phyloP scores from a whole-genome alignment of 1,140 invertebrate species.

The Macrosteles quadrilineatus region DNA sequence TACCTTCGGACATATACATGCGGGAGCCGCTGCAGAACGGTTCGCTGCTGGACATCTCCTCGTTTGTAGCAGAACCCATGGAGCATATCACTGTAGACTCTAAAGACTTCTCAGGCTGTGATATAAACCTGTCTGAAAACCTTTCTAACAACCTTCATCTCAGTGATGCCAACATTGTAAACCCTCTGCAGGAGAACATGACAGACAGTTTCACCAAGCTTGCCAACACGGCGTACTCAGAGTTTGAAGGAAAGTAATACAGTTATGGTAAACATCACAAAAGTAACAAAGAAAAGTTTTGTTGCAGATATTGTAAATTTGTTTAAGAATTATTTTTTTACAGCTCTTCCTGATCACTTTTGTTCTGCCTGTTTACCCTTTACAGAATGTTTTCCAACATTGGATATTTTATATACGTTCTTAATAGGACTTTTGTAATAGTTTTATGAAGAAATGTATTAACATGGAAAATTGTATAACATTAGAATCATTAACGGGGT shows the following conservation, averaged over 20 bases:
- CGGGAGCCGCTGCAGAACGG: background rate
- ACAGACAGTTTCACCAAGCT: conserved; percentile 54
- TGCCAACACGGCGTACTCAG: background rate
- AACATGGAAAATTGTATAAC: too few relatives aligned
- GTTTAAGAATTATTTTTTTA: too few relatives aligned
- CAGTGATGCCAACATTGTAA: conserved; percentile 20
- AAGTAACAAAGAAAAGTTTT: too few relatives aligned
- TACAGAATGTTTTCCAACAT: too few relatives aligned
- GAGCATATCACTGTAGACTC: conserved; percentile 46
- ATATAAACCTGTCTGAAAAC: conserved; percentile 43
- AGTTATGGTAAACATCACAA: too few relatives aligned
- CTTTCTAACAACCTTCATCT: conserved; percentile 43
- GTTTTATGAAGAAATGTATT: too few relatives aligned
- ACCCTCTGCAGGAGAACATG: conserved; percentile 46
- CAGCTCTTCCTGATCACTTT: too few relatives aligned
- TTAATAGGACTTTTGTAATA: too few relatives aligned
- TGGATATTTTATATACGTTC: too few relatives aligned
- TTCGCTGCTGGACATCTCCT: background rate
- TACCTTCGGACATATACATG: background rate
- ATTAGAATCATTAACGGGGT: too few relatives aligned
- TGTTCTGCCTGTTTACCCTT: too few relatives aligned
- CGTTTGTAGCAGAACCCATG: conserved; percentile 11
- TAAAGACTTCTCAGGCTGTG: conserved; percentile 46
- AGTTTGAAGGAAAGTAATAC: conserved; percentile 18
- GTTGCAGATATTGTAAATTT: too few relatives aligned